Evolutionary conservation across 1,140 invertebrate genomes (phyloP).

Genomic region (Megathymus violae): DNA sequence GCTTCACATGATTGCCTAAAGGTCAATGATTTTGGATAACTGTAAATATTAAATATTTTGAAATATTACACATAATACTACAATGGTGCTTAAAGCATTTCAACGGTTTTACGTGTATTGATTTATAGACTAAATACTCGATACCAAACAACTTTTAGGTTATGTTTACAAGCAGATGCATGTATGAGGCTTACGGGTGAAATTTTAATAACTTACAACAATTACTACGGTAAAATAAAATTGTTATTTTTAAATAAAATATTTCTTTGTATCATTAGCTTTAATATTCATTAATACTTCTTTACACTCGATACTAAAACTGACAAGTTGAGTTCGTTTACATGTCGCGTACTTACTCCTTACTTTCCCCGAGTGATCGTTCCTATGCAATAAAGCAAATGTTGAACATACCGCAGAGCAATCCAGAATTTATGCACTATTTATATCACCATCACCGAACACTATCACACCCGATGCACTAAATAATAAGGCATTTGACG

Average conservation of each 20-base stretch:
- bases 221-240: background rate
- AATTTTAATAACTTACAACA: background rate
- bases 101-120: background rate
- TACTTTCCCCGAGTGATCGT: constrained; percentile 23
- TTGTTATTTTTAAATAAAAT: too few relatives aligned
- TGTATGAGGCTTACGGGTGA: background rate
- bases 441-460: constrained; percentile 43
- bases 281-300: background rate
- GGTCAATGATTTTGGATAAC: too few relatives aligned
- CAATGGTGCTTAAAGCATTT: background rate
- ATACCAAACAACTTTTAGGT: constrained; percentile 36
- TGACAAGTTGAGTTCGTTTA: constrained; percentile 34
- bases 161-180: constrained; percentile 47
- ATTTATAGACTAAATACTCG: constrained; percentile 1
- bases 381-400: constrained; percentile 8
- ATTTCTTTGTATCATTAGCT: too few relatives aligned
- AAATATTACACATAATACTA: too few relatives aligned
- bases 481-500: constrained; percentile 69
- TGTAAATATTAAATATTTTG: too few relatives aligned
- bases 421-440: constrained; percentile 38
- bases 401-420: constrained; percentile 27
- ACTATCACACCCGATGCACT: constrained; percentile 47
- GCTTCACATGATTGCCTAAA: too few relatives aligned
- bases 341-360: constrained; percentile 36
- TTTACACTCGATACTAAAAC: background rate